Base-by-base conservation (phyloP, 2,888 invertebrate genomes). In the Teleiodes luculella region DNA sequence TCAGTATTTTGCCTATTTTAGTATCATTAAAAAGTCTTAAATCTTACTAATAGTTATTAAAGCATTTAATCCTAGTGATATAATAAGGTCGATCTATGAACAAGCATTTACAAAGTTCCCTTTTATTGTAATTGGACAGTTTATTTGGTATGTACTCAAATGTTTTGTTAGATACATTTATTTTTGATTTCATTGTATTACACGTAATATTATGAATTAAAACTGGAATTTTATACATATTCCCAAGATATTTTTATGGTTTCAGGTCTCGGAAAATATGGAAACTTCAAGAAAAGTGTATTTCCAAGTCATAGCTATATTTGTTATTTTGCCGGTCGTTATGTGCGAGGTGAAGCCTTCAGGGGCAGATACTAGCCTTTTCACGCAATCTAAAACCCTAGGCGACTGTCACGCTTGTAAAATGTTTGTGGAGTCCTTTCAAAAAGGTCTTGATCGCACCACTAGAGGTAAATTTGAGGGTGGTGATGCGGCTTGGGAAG, bases 401-500 rank as follows among this genome's bases (percentile, higher is more conserved):
- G 95, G 96, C 10, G 94, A 95, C 5, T 97, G 96, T 80, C 94
- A 93, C 67, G 92, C 95, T 0, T 97, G 97, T 75, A 94, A 91
- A 73, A 75, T 92, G 61, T 91, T 96, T 52, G 91, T 93, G 2
- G 92, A 94, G 30, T 96, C 96, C 0, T 96, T 97, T 68, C 92
- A 93, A 73, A 92, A 92, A 92, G 97, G 96, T 1, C 85, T 98
- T 61, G 94, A 95, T 59, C 91, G 92, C 63, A 98, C 97, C 0
- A 89, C 94, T n/a, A 92, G 96, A 65, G 95, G 95, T 10, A 96
- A 97, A 78, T 97, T 95, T 82, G 97, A 96, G 67, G 98, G 98
- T 3, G 98, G 98, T 0, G 97, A 98, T 77, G 93, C 97, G 0
- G 96, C 96, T 4, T 98, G 97, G 97, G 98, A 98, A 76, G 96